These are phyloP conservation scores for Lacanobia oleracea DNA, from an alignment of 2,888 invertebrate genomes.

Conservation along the genomic window DNA sequence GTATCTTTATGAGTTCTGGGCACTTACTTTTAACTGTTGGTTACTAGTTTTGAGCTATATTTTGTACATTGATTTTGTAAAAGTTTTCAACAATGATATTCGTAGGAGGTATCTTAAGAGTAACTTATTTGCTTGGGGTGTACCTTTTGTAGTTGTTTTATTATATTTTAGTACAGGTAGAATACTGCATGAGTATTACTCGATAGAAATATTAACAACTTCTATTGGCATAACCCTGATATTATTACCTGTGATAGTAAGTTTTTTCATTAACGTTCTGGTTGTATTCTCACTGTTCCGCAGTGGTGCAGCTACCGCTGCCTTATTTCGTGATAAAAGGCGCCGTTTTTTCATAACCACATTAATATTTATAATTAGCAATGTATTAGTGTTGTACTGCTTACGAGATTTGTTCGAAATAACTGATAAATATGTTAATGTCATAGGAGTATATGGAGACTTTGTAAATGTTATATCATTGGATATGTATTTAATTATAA, in stretches of 20 bases:
- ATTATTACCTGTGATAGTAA: slow-evolving; percentile 34
- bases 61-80: slow-evolving; percentile 44
- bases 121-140: slow-evolving; percentile 39
- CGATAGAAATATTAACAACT: slow-evolving; percentile 43
- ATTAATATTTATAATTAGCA: slow-evolving; percentile 43
- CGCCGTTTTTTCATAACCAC: slow-evolving; percentile 42
- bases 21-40: slow-evolving; percentile 43
- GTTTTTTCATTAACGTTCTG: slow-evolving; percentile 34
- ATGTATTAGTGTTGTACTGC: slow-evolving; percentile 41
- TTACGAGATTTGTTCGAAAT: slow-evolving; percentile 40
- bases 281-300: slow-evolving; percentile 30
- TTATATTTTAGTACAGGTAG: slow-evolving; percentile 34
- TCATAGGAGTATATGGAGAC: slow-evolving; percentile 42
- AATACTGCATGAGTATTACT: slow-evolving; percentile 15
- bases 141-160: slow-evolving; percentile 21
- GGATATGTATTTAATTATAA: slow-evolving; percentile 38
- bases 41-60: slow-evolving; percentile 37
- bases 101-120: slow-evolving; percentile 41
- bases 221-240: slow-evolving; percentile 35
- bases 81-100: slow-evolving; percentile 37
- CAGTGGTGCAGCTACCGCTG: not conserved
- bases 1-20: slow-evolving; percentile 39
- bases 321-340: slow-evolving; percentile 9
- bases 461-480: slow-evolving; percentile 43
- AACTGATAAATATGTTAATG: slow-evolving; percentile 40